Percentiles rank a stretch among this genome's conserved stretches.
Conservation (phyloP, 2,113 vertebrate species). For the Centropristis striata region DNA sequence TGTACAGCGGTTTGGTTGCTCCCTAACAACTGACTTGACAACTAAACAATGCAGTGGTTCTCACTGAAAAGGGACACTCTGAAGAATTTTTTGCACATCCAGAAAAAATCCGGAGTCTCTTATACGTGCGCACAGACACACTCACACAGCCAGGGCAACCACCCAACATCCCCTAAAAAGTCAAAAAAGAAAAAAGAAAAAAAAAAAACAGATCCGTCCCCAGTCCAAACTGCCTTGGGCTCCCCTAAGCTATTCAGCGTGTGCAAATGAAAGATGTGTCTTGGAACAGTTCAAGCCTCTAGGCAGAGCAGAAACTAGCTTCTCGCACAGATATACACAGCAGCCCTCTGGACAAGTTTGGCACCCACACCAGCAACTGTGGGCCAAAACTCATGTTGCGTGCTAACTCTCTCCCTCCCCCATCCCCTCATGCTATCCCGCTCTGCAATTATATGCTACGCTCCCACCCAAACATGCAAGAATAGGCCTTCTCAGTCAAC, state of each 20-base stretch:
- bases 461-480: slow-evolving; percentile 86
- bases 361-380: slow-evolving; percentile 74
- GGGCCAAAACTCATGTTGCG: slow-evolving; percentile 84
- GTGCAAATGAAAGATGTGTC: slow-evolving; percentile 82
- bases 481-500: slow-evolving; percentile 86
- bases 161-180: slow-evolving; percentile 61
- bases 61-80: slow-evolving; percentile 53
- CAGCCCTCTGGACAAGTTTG: slow-evolving; percentile 83
- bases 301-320: slow-evolving; percentile 68
- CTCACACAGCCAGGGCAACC: slow-evolving; percentile 41
- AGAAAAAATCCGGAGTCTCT: slow-evolving; percentile 56
- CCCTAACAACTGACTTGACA: slow-evolving; percentile 78
- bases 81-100: slow-evolving; percentile 58
- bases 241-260: slow-evolving; percentile 76
- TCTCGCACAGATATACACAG: slow-evolving; percentile 72
- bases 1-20: slow-evolving; percentile 79
- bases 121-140: slow-evolving; percentile 9
- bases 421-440: slow-evolving; percentile 81
- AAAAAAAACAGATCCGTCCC: slow-evolving; percentile 34
- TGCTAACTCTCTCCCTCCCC: slow-evolving; percentile 83
- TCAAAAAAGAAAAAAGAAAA: slow-evolving; percentile 58
- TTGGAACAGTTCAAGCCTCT: slow-evolving; percentile 69
- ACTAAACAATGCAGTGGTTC: slow-evolving; percentile 71
- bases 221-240: slow-evolving; percentile 68
- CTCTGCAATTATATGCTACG: slow-evolving; percentile 85